Evolutionary conservation across 2,113 vertebrate species (phyloP).

Genomic region (Triplophysa siluroides): DNA sequence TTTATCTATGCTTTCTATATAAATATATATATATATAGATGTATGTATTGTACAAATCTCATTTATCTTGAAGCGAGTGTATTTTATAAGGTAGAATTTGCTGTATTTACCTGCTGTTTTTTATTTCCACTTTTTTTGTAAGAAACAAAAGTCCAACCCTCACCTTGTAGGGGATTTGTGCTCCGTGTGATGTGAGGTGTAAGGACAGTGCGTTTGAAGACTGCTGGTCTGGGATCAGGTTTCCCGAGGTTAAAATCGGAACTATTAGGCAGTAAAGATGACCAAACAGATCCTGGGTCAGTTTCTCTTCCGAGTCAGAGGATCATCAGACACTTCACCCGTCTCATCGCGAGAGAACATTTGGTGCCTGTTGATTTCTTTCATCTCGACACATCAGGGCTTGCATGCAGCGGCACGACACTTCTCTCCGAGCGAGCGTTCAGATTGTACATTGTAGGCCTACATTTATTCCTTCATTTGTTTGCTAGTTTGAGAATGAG

Average conservation of each 20-base stretch:
- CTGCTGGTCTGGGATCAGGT: conserved; percentile 39
- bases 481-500: conserved; percentile 40
- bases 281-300: conserved; percentile 46
- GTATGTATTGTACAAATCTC: conserved; percentile 51
- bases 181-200: conserved; percentile 24
- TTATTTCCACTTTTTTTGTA: conserved; percentile 45
- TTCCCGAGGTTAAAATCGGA: neutral
- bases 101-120: conserved; percentile 48
- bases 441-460: conserved; percentile 35
- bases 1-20: conserved; percentile 57
- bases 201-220: neutral
- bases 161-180: conserved; percentile 37
- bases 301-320: conserved; percentile 10
- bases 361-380: conserved; percentile 50
- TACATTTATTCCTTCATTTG: conserved; percentile 34
- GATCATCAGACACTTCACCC: conserved; percentile 23
- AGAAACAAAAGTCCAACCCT: conserved; percentile 35
- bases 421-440: conserved; percentile 36
- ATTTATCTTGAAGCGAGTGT: conserved; percentile 45
- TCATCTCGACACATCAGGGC: conserved; percentile 46
- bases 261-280: conserved; percentile 22
- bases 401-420: conserved; percentile 49
- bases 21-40: conserved; percentile 22
- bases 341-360: conserved; percentile 7
- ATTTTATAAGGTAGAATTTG: conserved; percentile 59